Conservation (phyloP, 1,140 invertebrate genomes). For the Camponotus floridanus region DNA sequence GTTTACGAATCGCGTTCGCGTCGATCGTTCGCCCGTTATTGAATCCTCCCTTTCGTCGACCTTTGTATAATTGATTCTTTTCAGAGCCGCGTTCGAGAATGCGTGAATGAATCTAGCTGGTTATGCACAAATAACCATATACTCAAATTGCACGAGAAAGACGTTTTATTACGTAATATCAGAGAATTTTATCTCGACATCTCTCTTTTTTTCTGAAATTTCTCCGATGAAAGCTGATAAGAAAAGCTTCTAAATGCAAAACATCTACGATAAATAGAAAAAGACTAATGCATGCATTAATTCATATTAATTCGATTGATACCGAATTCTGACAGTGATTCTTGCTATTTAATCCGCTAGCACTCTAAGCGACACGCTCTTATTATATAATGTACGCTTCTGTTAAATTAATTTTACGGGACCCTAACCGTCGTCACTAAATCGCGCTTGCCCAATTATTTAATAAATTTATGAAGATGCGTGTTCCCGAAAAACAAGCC, state of each 20-base stretch:
- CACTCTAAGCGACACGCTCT: conserved; percentile 28
- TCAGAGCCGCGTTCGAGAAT: conserved; percentile 16
- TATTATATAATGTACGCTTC: conserved; percentile 45
- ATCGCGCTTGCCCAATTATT: conserved; percentile 46
- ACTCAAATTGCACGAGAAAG: conserved; percentile 21
- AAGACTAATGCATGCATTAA: background rate
- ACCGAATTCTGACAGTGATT: background rate
- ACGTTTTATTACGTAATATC: conserved; percentile 23
- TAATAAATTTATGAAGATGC: conserved; percentile 55
- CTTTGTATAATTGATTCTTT: conserved; percentile 55
- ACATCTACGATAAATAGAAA: background rate
- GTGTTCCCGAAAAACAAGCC: background rate
- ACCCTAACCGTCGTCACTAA: conserved; percentile 27
- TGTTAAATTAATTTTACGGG: conserved; percentile 56
- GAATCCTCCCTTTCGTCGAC: conserved; percentile 50
- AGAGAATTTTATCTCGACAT: background rate
- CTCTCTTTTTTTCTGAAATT: background rate
- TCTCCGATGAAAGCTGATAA: background rate
- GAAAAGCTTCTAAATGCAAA: background rate
- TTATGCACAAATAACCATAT: conserved; percentile 47
- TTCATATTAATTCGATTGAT: background rate
- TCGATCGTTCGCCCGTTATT: conserved; percentile 43
- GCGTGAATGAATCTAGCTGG: conserved; percentile 18
- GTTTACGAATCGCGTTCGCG: conserved; percentile 37
- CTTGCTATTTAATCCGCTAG: background rate